Evolutionary conservation across 1,140 invertebrate species (phyloP).

Genomic region (Bombus ignitus): DNA sequence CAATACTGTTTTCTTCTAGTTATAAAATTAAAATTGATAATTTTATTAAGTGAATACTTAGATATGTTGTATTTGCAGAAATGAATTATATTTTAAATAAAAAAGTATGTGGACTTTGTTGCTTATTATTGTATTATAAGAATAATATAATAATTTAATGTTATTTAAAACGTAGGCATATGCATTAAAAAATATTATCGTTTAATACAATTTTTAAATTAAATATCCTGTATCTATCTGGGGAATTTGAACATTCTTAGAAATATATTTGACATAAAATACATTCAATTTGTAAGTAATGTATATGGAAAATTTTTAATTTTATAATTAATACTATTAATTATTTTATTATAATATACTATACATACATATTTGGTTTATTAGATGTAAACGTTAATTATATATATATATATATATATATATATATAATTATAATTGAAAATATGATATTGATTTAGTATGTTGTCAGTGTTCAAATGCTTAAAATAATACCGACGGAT

Average conservation of each 20-base stretch:
- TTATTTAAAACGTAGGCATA: neutral
- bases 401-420: no score
- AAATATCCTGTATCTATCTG: neutral
- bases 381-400: neutral
- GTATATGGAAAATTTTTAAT: neutral
- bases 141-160: neutral
- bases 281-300: neutral
- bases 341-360: neutral
- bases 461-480: no score
- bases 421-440: neutral
- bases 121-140: neutral
- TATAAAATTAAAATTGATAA: neutral
- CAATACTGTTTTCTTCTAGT: no score
- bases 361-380: neutral
- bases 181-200: neutral
- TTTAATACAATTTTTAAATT: neutral
- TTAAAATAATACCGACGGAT: slow-evolving; percentile 38
- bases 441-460: neutral
- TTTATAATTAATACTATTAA: neutral
- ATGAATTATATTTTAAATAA: neutral
- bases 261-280: neutral
- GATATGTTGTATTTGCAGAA: neutral
- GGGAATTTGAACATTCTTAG: neutral
- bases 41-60: neutral
- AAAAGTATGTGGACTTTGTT: no score